Base-by-base conservation (phyloP, 2,113 vertebrate species). In the Catharus bicknelli region DNA sequence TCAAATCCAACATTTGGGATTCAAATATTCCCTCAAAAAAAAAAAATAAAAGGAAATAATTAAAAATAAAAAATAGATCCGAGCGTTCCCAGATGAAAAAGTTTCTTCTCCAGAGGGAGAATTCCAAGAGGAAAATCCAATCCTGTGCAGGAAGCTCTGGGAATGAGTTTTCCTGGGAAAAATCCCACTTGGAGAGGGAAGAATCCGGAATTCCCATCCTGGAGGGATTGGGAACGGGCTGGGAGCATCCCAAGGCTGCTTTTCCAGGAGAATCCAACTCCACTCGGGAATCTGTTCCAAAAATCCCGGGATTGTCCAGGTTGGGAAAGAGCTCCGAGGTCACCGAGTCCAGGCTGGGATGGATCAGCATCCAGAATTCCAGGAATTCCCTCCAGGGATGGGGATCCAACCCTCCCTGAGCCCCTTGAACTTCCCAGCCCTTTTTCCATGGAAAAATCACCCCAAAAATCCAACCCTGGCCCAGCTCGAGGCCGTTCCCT, bases 1-100 rank as follows among this genome's bases (percentile, higher is more conserved):
- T 66, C 50, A 19, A 36, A 78, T 64, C 48, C 61, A 3, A 23
- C 5, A 2, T 36, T 30, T 14, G 40, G 50, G 61, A 66, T 80
- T 64, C 19, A 47, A 83, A 89, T 26, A 38, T 13, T 48, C 14
- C 34, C 34, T 34, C 34, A 34, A 34, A 34, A 34, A 34, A 34
- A 34, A 34, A 34, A 34, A 34, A 34, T 34, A 34, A 47, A 1
- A 0, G 0, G 25, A 30, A 53, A 53, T 3, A 29, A 53, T 8
- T 7, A 38, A 67, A 68, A 30, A 14, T 12, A 13, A 40, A 27
- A 17, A 32, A 3, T 17, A 76, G n/a, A 73, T 89, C 72, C 77
- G 29, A 34, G 34, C 34, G 34, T 34, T 34, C 34, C 34, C 34
- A 30, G 48, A 11, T 2, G 57, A 36, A 50, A 88, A 90, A 78